Percentiles rank a stretch among this genome's conserved stretches.
Conservation (phyloP, 2,113 vertebrate genomes). For the Takifugu bimaculatus region DNA sequence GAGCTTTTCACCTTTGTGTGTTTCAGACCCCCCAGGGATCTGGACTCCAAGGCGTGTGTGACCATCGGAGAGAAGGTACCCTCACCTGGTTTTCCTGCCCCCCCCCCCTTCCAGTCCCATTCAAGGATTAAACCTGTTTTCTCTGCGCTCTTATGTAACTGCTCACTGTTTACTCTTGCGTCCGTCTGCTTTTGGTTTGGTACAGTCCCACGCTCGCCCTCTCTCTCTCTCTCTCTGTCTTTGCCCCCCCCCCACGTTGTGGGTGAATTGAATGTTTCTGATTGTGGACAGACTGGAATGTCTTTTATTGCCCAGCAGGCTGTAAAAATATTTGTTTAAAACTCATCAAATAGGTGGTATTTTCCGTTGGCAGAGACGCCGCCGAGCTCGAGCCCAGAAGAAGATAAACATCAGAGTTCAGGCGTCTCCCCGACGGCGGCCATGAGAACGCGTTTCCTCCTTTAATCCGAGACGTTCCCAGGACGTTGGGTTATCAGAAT, state of each 20-base stretch:
- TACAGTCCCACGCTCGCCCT: neutral
- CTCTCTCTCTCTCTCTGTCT: no score
- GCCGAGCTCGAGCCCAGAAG: no score
- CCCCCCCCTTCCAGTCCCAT: neutral
- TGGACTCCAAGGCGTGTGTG: slow-evolving; percentile 95
- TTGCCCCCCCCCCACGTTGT: no score
- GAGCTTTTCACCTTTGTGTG: neutral
- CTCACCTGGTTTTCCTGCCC: neutral
- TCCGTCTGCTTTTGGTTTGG: neutral
- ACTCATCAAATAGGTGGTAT: slow-evolving; percentile 68
- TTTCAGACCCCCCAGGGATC: slow-evolving; percentile 88
- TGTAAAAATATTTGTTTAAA: slow-evolving; percentile 69
- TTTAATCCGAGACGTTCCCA: no score
- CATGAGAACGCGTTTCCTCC: no score
- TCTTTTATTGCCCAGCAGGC: slow-evolving; percentile 54
- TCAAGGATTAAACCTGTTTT: neutral
- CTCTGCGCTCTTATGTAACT: slow-evolving; percentile 4
- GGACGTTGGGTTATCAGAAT: no score
- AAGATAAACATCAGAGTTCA: no score
- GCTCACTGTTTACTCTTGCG: neutral
- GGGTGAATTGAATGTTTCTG: slow-evolving; percentile 40
- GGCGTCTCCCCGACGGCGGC: no score
- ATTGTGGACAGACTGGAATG: slow-evolving; percentile 68
- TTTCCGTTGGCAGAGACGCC: slow-evolving; percentile 59
- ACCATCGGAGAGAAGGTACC: slow-evolving; percentile 89